Base-by-base conservation (phyloP, 2,888 invertebrate genomes). In the Lithophane ornitopus region DNA sequence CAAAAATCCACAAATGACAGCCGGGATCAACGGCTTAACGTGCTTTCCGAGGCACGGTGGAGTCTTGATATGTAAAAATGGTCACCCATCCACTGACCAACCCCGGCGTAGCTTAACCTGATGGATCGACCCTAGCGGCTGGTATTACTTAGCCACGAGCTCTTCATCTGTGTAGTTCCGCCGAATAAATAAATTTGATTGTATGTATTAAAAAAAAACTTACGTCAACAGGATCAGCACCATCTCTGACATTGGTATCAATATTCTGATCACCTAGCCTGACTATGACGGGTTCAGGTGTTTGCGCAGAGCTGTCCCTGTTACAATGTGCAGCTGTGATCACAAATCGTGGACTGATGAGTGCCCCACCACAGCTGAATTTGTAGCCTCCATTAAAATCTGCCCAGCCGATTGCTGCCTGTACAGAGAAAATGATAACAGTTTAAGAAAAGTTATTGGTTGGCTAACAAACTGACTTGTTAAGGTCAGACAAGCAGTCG, bases 321-420 rank as follows among this genome's bases (percentile, higher is more conserved):
- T 79, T 89, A 82, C 93, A 91, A 77, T 88, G 88, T 0, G 76
- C 89, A 0, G 88, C 88, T 0, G 88, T 88, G 14, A 88, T 2
- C 49, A 98, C 97, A 90, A 97, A 98, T 12, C 94, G 93, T 1
- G 97, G 96, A 71, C 97, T 97, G 74, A 98, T 97, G 12, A 98
- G 93, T 19, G 97, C 97, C 0, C 98, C 98, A 0, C 98, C 98
- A 86, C 98, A 98, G 7, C 89, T 88, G 96, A 97, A 97, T 0
- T 87, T 81, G 80, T 96, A 94, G 0, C 90, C 88, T 26, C 89
- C 91, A 1, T 89, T 87, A 22, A 87, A 85, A 65, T 90, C 89
- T 3, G 91, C 85, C 93, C 93, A 95, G 7, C 95, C 95, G 2
- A 95, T 89, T 0, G 95, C 95, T 2, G 93, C 94, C 95, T 95